phyloP scores from a whole-genome alignment of 2,888 invertebrate genomes.

The Deroplatys truncata region DNA sequence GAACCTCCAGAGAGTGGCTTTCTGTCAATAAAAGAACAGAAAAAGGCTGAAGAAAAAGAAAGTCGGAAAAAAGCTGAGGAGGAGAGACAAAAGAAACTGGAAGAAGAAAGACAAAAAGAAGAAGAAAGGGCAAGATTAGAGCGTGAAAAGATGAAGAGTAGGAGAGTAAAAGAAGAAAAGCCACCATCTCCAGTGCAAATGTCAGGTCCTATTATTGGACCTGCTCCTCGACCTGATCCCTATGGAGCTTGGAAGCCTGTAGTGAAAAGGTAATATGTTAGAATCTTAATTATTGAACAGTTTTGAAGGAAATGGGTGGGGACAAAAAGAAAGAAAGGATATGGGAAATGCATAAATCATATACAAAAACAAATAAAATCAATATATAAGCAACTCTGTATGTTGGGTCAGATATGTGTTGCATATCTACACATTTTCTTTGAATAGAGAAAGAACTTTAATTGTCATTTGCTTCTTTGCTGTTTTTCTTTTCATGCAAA shows the following conservation, averaged over 20 bases:
- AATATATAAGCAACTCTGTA: too few species aligned
- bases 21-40: conserved; percentile 62
- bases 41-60: conserved; percentile 48
- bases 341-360: not conserved
- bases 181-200: conserved; percentile 39
- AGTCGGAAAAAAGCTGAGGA: conserved; percentile 45
- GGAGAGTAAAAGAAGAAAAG: conserved; percentile 48
- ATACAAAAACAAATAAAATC: not conserved
- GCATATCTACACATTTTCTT: too few species aligned
- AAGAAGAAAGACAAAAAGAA: conserved; percentile 43
- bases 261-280: conserved; percentile 51
- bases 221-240: conserved; percentile 59
- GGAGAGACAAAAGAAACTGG: conserved; percentile 40
- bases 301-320: too few species aligned
- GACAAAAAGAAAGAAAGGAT: too few species aligned
- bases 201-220: conserved; percentile 47
- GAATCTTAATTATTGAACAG: too few species aligned
- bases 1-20: conserved; percentile 69
- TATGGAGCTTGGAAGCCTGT: conserved; percentile 76
- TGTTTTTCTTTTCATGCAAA: not conserved
- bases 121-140: conserved; percentile 40
- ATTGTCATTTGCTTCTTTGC: not conserved
- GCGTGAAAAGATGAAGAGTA: conserved; percentile 38
- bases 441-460: not conserved
- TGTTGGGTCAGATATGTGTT: too few species aligned